Conservation (phyloP, 2,888 invertebrate genomes). For the Cyrtodaria siliqua region DNA sequence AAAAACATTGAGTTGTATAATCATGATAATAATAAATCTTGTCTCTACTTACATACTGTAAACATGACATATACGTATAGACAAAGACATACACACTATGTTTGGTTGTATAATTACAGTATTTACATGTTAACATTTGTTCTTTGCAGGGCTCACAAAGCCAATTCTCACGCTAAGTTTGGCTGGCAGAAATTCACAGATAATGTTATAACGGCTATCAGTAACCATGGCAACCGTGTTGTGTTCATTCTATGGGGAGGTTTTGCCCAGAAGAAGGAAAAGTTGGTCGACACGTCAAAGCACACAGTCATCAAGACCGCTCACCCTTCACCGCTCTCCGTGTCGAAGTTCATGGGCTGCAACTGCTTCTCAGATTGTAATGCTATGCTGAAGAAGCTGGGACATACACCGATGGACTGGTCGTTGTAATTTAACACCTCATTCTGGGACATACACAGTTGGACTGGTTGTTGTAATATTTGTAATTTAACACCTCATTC, state of each 20-base stretch:
- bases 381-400: constrained; percentile 66
- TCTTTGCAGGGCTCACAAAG: constrained; percentile 77
- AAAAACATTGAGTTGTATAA: no score
- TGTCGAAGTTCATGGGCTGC: constrained; percentile 78
- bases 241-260: constrained; percentile 84
- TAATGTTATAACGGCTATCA: constrained; percentile 76
- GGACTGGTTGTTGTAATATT: no score
- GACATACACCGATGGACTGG: constrained; percentile 78
- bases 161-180: constrained; percentile 81
- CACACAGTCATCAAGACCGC: constrained; percentile 81
- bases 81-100: no score
- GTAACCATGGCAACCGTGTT: constrained; percentile 66
- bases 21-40: no score
- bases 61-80: no score
- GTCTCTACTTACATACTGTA: no score
- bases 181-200: constrained; percentile 84
- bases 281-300: constrained; percentile 74
- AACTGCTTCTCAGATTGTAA: constrained; percentile 81
- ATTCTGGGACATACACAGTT: no score
- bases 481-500: no score
- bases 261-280: constrained; percentile 83
- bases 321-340: constrained; percentile 83
- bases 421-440: no score
- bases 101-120: no score
- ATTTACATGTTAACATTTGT: no score